Percentiles rank a stretch among this genome's conserved stretches.
These are phyloP conservation scores for Hyalella azteca DNA, from an alignment of 2,888 invertebrate genomes.

Conservation along the genomic window DNA sequence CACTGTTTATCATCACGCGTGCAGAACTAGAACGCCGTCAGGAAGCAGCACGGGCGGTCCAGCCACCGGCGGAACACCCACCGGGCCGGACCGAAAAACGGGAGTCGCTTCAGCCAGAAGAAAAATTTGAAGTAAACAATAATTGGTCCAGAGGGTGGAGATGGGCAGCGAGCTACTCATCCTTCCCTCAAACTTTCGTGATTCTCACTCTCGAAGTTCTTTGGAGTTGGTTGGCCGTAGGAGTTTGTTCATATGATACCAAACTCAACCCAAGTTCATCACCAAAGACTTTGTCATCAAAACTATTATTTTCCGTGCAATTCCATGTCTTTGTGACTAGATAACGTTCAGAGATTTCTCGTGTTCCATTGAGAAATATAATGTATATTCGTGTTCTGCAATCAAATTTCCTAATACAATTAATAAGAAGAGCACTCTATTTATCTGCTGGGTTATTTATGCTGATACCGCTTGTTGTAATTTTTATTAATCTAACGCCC, in stretches of 20 bases:
- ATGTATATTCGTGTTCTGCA: constrained; percentile 25
- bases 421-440: background rate
- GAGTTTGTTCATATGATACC: background rate
- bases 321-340: constrained; percentile 12
- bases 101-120: constrained; percentile 15
- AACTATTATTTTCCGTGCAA: background rate
- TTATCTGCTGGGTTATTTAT: constrained; percentile 27
- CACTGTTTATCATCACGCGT: background rate
- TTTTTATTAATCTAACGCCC: background rate
- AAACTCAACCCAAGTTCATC: background rate
- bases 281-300: constrained; percentile 23
- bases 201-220: constrained; percentile 8
- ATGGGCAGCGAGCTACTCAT: background rate
- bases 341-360: background rate
- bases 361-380: constrained; percentile 2
- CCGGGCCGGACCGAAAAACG: constrained; percentile 65
- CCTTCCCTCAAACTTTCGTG: background rate
- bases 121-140: constrained; percentile 19
- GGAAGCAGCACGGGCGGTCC: constrained; percentile 67
- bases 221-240: background rate
- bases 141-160: background rate
- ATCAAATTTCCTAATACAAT: constrained; percentile 5
- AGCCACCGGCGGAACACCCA: constrained; percentile 66
- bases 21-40: constrained; percentile 77
- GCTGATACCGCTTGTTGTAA: constrained; percentile 3